Base-by-base conservation (phyloP, 2,888 invertebrate genomes). In the Carpatolechia fugitivella region DNA sequence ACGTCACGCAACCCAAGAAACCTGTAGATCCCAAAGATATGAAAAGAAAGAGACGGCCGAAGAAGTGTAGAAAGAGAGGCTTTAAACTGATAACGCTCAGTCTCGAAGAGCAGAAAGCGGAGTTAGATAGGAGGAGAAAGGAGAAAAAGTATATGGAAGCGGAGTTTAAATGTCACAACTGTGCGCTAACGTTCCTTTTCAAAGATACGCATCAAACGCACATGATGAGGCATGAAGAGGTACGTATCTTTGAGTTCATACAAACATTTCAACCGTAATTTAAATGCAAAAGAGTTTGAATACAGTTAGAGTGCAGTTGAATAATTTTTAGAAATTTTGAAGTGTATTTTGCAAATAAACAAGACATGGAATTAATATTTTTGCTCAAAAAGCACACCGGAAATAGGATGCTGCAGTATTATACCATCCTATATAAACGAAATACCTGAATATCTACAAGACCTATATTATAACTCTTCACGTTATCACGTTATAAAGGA, bases 151-250 rank as follows among this genome's bases (percentile, higher is more conserved):
- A 89, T 55, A 6, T 77, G 18, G 81, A 84, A 56, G 78, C 88
- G 0, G 80, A 82, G 33, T 89, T 80, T 40, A 90, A 90, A 56
- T 90, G 90, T 35, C 79, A 76, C 1, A 82, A 78, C 30, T 90
- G 90, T 62, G 88, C 82, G 0, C 40, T 82, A 3, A 79, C 80
- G 0, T 90, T 89, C 40, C 52, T 88, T 1, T 88, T 87, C 8
- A 89, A 89, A 35, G 89, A 89, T 56, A 80, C 87, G 0, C 85
- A 88, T 60, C 89, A 89, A 46, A 70, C 85, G 0, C 90, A 90
- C 61, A 90, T 89, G 89, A 87, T 90, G 85, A 67, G 90, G 2
- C 90, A 90, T 68, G 90, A 90, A 68, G 90, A 90, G 78, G 89
- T 89, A 62, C 2, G 18, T 40, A 14, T 18, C 8, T 40, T 10